A percentile compares a stretch with the other conserved stretches of the same genome.
phyloP scores from a whole-genome alignment of 1,140 invertebrate genomes.

The Helicoverpa armigera region DNA sequence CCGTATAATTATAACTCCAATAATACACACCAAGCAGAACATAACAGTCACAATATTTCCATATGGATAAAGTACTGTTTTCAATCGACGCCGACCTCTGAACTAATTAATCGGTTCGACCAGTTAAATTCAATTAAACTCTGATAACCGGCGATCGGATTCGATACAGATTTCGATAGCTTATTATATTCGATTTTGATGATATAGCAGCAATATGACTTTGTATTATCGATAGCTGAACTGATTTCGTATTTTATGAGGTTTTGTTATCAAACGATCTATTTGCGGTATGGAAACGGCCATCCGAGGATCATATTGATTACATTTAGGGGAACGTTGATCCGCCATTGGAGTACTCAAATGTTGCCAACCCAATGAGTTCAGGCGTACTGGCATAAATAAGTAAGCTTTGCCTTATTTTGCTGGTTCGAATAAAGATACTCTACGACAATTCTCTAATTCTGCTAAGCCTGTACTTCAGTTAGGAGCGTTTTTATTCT shows the following conservation, averaged over 20 bases:
- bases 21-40: background rate
- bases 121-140: slow-evolving; percentile 35
- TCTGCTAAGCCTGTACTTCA: no score
- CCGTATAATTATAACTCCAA: background rate
- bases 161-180: slow-evolving; percentile 8
- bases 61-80: slow-evolving; percentile 22
- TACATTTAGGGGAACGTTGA: background rate
- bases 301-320: background rate
- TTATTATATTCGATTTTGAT: background rate
- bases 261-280: background rate
- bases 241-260: slow-evolving; percentile 8
- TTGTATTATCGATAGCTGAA: background rate
- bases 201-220: slow-evolving; percentile 1
- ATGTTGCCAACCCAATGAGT: no score
- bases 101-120: slow-evolving; percentile 31
- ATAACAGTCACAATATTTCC: background rate
- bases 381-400: no score
- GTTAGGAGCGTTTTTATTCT: no score
- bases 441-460: no score
- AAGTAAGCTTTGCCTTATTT: no score
- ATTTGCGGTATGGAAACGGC: background rate
- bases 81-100: background rate
- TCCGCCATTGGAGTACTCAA: no score
- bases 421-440: no score
- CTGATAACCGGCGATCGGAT: slow-evolving; percentile 30